Conservation (phyloP, 1,140 invertebrate species). For the Pteromalus puparum region DNA sequence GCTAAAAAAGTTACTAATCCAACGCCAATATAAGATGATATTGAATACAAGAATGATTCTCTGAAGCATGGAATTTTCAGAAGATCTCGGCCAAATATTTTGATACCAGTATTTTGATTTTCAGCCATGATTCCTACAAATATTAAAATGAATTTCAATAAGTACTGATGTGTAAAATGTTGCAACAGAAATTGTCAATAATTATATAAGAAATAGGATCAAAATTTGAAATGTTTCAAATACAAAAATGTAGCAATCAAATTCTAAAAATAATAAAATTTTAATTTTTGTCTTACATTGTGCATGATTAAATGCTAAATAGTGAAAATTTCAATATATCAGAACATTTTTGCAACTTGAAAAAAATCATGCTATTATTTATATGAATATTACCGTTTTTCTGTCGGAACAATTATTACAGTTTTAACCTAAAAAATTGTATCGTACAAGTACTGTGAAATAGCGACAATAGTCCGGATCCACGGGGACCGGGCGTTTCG, state of each 20-base stretch:
- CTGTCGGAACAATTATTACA: neutral
- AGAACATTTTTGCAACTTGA: neutral
- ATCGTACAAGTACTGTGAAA: neutral
- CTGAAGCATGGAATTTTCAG: slow-evolving; percentile 55
- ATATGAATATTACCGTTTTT: neutral
- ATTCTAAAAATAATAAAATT: neutral
- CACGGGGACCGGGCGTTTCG: neutral
- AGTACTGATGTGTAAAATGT: neutral
- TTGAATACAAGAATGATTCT: slow-evolving; percentile 54
- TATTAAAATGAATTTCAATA: neutral
- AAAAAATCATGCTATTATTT: neutral
- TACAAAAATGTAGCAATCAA: too few species aligned
- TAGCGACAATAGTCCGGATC: neutral
- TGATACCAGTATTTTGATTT: neutral
- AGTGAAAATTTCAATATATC: neutral
- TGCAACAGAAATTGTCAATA: neutral
- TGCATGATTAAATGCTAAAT: too few species aligned
- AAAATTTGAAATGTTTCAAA: neutral
- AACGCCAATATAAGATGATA: slow-evolving; percentile 51
- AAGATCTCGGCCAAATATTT: slow-evolving; percentile 49
- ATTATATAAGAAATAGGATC: neutral
- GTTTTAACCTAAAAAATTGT: neutral
- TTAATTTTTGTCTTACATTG: neutral
- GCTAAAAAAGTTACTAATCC: slow-evolving; percentile 52
- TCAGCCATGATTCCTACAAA: slow-evolving; percentile 31